These are phyloP conservation scores for Caenorhabditis drosophilae DNA, from an alignment of 2,888 invertebrate genomes.

Conservation along the genomic window DNA sequence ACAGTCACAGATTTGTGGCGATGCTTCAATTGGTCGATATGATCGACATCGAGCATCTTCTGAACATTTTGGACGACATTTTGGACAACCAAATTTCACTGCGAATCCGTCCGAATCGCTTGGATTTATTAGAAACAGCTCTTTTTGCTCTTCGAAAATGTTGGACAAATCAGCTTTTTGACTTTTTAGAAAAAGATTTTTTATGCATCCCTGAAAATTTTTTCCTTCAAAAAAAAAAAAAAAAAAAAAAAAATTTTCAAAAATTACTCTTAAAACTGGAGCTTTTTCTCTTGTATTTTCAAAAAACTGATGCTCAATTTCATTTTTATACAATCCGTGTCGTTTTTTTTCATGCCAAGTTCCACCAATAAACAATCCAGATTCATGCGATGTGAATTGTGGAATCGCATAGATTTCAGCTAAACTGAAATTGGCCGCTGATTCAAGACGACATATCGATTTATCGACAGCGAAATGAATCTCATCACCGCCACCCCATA, in stretches of 20 bases:
- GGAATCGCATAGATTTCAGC: slow-evolving; percentile 42
- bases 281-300: slow-evolving; percentile 57
- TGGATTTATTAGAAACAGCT: slow-evolving; percentile 29
- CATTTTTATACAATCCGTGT: slow-evolving; percentile 41
- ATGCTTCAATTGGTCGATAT: slow-evolving; percentile 9
- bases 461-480: slow-evolving; percentile 31
- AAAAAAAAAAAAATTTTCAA: not conserved
- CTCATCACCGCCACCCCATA: slow-evolving; percentile 34
- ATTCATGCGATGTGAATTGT: slow-evolving; percentile 28
- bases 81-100: slow-evolving; percentile 34
- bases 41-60: slow-evolving; percentile 34
- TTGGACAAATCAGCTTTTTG: slow-evolving; percentile 27
- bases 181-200: slow-evolving; percentile 45
- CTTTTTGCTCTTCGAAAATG: slow-evolving; percentile 36
- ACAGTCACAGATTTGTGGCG: slow-evolving; percentile 43
- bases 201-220: slow-evolving; percentile 47
- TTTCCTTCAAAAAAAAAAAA: no score
- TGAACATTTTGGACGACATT: slow-evolving; percentile 26
- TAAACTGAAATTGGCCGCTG: slow-evolving; percentile 21
- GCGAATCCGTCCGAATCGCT: slow-evolving; percentile 33
- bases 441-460: slow-evolving; percentile 24
- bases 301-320: slow-evolving; percentile 47
- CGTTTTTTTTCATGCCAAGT: slow-evolving; percentile 49
- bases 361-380: slow-evolving; percentile 46
- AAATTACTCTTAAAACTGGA: slow-evolving; percentile 44